phyloP scores from a whole-genome alignment of 2,888 invertebrate genomes.

The Trissonchulus latispiculum region DNA sequence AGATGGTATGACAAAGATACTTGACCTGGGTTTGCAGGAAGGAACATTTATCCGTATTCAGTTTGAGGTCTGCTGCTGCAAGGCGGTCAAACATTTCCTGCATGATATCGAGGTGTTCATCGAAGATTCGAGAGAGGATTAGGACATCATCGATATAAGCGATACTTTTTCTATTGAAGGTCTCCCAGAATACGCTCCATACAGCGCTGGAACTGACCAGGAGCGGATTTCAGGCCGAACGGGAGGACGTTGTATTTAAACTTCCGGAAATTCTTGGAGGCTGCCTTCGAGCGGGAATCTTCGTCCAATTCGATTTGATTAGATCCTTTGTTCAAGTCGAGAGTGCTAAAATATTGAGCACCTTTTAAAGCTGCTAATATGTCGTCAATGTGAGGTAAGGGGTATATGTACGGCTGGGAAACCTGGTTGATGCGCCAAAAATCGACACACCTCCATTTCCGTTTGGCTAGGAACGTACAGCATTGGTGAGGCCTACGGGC shows the following conservation, averaged over 20 bases:
- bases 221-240: slow-evolving; percentile 27
- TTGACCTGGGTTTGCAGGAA: not conserved
- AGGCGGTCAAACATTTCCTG: slow-evolving; percentile 12
- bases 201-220: slow-evolving; percentile 26
- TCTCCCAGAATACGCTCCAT: not conserved
- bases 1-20: slow-evolving; percentile 9
- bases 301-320: not conserved
- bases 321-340: not conserved
- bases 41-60: not conserved
- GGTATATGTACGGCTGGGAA: not conserved
- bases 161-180: slow-evolving; percentile 2
- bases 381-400: not conserved
- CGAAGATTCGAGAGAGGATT: too few species aligned
- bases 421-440: not conserved
- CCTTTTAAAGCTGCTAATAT: not conserved
- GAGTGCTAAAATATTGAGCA: not conserved
- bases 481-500: too few species aligned
- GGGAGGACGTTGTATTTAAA: slow-evolving; percentile 23
- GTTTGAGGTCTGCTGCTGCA: not conserved
- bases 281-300: not conserved
- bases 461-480: too few species aligned
- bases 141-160: slow-evolving; percentile 17
- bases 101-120: slow-evolving; percentile 1
- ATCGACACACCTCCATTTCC: not conserved
- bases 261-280: too few species aligned